Percentiles rank a stretch among this genome's conserved stretches.
Conservation (phyloP, 2,888 invertebrate genomes). For the Ormyrus nitidulus region DNA sequence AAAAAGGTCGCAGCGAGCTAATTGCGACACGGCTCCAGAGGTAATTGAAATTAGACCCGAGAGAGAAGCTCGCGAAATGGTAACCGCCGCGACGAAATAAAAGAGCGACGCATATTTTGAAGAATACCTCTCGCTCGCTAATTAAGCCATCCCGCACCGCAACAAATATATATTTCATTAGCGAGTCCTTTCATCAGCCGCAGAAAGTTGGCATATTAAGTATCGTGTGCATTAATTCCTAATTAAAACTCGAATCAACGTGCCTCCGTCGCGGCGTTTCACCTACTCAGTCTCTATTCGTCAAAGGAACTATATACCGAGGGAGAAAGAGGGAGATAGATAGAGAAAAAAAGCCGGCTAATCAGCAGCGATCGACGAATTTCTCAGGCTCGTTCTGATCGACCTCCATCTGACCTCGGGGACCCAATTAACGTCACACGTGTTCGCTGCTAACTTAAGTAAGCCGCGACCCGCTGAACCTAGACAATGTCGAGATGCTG, state of each 20-base stretch:
- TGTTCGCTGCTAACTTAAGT: background rate
- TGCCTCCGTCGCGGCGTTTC: background rate
- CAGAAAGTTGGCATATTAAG: background rate
- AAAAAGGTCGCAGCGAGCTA: too few species aligned
- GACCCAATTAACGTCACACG: conserved; percentile 23
- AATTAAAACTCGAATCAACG: conserved; percentile 29
- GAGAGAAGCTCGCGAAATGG: too few species aligned
- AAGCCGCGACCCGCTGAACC: conserved; percentile 5
- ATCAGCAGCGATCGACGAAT: conserved; percentile 24
- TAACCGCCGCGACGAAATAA: too few species aligned
- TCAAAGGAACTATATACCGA: too few species aligned
- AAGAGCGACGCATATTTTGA: too few species aligned
- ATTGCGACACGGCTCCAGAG: too few species aligned
- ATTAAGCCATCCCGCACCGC: too few species aligned
- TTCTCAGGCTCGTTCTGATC: conserved; percentile 14
- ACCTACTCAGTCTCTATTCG: background rate
- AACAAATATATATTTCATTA: conserved; percentile 19
- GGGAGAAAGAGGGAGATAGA: too few species aligned
- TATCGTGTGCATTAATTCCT: conserved; percentile 18
- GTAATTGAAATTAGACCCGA: too few species aligned
- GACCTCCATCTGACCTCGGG: conserved; percentile 21
- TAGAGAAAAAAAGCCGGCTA: background rate
- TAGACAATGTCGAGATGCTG: background rate
- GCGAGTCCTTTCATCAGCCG: background rate
- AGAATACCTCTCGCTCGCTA: too few species aligned